Conservation (phyloP, 2,888 invertebrate genomes). For the Euclidia mi region DNA sequence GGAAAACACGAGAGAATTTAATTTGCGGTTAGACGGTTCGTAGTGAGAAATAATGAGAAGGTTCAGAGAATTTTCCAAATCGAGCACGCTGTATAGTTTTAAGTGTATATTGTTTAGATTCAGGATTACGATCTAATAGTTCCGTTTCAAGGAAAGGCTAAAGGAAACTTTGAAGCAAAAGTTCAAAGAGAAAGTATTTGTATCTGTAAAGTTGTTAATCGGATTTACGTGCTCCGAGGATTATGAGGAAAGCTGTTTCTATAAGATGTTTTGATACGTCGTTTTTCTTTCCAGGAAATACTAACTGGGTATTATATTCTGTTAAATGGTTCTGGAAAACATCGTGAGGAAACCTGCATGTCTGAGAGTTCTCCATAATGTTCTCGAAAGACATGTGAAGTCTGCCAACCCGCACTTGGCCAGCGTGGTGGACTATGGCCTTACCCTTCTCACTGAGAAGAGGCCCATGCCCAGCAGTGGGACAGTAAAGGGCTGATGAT, state of each 20-base stretch:
- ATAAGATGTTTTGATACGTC: neutral
- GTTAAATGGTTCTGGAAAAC: too few species aligned
- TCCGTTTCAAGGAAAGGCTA: neutral
- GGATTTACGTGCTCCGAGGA: neutral
- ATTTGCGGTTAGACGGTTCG: constrained; percentile 19
- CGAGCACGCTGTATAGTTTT: constrained; percentile 1
- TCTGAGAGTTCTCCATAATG: too few species aligned
- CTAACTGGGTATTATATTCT: too few species aligned
- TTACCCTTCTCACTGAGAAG: too few species aligned
- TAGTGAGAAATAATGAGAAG: constrained; percentile 21
- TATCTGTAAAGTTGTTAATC: neutral
- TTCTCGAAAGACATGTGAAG: too few species aligned
- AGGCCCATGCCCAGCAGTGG: too few species aligned
- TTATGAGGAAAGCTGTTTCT: neutral
- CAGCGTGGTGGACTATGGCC: too few species aligned
- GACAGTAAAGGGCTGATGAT: too few species aligned
- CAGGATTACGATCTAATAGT: neutral
- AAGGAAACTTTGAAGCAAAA: neutral
- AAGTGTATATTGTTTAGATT: constrained; percentile 10
- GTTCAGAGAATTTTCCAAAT: constrained; percentile 10
- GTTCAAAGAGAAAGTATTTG: neutral
- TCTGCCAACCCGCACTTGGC: too few species aligned
- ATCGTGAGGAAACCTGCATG: too few species aligned
- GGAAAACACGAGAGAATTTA: constrained; percentile 21
- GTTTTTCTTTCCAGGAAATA: too few species aligned